Base-by-base conservation (phyloP, 2,888 invertebrate species). In the Physocephala rufipes region DNA sequence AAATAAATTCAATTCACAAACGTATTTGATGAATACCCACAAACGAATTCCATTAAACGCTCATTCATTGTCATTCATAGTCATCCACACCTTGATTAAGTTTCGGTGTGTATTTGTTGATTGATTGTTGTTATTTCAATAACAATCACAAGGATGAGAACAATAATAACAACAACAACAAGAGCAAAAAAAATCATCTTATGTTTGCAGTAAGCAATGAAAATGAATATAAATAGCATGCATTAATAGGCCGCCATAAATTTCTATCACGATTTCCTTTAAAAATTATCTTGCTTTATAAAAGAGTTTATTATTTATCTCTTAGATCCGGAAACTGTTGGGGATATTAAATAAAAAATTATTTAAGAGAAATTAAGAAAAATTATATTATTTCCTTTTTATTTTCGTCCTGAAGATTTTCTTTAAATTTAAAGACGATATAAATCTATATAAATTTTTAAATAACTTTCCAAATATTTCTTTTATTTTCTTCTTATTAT, bases 41-140 rank as follows among this genome's bases (percentile, higher is more conserved):
- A 68, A 73, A 71, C 61, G 73, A 71, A 71, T 68, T 71, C 71
- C 71, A 74, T 74, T 74, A 71, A 74, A 73, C 73, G 71, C 73
- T 71, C 73, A 73, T 70, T 71, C 67, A 63, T 61, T 62, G 74
- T 70, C 73, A 73, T 70, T 71, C 67, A 63, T 61, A 51, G 26
- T 24, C 36, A 62, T 61, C 49, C 62, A 49, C 59, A 71, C 45
- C 12, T 26, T 53, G 62, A 36, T 43, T 28, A 30, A 65, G 36
- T 28, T 62, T 51, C 13, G 24, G 64, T 49, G 13, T 49, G 16
- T 26, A 16, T 4, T 26, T 1, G 26, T 12, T 64, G 64, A 49
- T 49, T 49, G 49, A 47, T 55, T 55, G 53, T 21, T 4, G 53
- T 24, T 55, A 24, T 19, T 49, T 7, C 49, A 49, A 13, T n/a